Evolutionary conservation across 2,797 vertebrate genomes (phyloP).

Genomic region (Dendrocincla fuliginosa): DNA sequence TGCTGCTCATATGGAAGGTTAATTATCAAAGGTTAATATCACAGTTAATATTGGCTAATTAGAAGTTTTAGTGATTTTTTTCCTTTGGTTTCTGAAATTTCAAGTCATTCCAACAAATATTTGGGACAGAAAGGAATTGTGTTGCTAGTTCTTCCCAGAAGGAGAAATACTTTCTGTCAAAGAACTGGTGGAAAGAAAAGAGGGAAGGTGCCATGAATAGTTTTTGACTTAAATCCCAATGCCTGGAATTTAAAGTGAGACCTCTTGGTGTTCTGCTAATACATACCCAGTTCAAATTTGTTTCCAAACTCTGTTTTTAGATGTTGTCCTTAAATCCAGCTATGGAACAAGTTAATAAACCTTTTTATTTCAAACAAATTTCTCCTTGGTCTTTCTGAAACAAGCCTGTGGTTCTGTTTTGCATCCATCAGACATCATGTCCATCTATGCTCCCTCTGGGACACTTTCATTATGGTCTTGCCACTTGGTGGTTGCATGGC

Average conservation of each 20-base stretch:
- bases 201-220: background rate
- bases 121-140: background rate
- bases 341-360: background rate
- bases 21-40: background rate
- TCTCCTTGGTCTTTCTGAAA: background rate
- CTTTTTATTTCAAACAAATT: background rate
- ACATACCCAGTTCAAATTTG: background rate
- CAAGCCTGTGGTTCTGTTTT: background rate
- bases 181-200: background rate
- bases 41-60: background rate
- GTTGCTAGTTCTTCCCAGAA: background rate
- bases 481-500: background rate
- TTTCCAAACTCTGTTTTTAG: background rate
- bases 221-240: background rate
- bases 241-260: background rate
- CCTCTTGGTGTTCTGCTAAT: background rate
- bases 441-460: accelerated
- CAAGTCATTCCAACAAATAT: background rate
- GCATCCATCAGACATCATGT: accelerated
- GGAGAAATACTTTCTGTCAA: background rate
- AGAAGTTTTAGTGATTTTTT: background rate
- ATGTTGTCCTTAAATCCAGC: background rate
- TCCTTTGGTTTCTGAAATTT: background rate
- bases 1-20: background rate
- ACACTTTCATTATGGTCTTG: background rate